Percentiles rank a stretch among this genome's conserved stretches.
These are phyloP conservation scores for Pemphredon lugubris DNA, from an alignment of 2,888 invertebrate species.

Conservation along the genomic window DNA sequence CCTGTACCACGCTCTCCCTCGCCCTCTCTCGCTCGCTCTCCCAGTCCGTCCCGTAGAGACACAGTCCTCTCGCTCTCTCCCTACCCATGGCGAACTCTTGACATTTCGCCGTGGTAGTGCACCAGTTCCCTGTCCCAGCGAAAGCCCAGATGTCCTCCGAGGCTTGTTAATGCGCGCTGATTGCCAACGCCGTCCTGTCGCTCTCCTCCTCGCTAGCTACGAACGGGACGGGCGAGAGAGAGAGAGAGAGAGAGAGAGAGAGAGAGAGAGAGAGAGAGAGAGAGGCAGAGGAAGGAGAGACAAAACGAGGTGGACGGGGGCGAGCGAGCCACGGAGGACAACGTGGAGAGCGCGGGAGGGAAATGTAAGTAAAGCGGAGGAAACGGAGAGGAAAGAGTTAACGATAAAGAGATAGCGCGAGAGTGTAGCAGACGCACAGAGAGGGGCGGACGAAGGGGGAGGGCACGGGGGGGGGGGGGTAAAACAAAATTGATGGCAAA, in stretches of 20 bases:
- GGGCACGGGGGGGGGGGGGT: conserved; percentile 8
- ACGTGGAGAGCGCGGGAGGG: background rate
- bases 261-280: conserved; percentile 4
- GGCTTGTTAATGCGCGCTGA: conserved; percentile 71
- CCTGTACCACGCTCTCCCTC: conserved; percentile 29
- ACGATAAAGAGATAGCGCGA: background rate
- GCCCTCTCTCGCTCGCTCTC: conserved; percentile 26
- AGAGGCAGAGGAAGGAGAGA: background rate
- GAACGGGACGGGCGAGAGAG: background rate
- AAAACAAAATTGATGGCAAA: conserved; percentile 6
- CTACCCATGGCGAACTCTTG: conserved; percentile 68
- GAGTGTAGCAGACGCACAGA: too few relatives aligned
- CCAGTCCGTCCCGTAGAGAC: too few relatives aligned
- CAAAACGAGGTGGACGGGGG: background rate
- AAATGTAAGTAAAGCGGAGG: background rate
- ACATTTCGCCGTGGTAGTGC: conserved; percentile 71
- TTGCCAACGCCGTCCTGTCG: conserved; percentile 57
- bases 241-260: background rate
- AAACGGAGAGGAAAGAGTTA: conserved; percentile 21
- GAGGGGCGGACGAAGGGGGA: too few relatives aligned
- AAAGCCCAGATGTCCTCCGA: conserved; percentile 71
- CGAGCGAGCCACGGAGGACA: background rate
- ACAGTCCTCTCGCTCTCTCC: conserved; percentile 39
- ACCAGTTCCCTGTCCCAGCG: conserved; percentile 66
- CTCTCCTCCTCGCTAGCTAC: background rate